Percentiles rank a stretch among this genome's conserved stretches.
phyloP scores from a whole-genome alignment of 2,888 invertebrate genomes.

The Diachrysia chrysitis region DNA sequence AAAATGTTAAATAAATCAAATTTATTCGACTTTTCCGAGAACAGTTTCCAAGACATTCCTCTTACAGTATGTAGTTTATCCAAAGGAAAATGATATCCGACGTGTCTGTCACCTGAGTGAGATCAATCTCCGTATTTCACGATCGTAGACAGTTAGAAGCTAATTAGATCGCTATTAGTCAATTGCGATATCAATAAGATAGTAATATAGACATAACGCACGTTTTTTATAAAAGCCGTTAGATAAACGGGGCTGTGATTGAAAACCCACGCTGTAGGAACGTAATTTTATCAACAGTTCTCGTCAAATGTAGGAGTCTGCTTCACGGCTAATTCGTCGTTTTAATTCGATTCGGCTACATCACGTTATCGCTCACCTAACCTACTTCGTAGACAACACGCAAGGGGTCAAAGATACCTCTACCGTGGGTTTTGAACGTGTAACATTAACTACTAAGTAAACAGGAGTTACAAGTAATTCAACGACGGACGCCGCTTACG shows the following conservation, averaged over 20 bases:
- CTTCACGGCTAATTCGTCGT: conserved; percentile 37
- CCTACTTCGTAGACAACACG: conserved; percentile 48
- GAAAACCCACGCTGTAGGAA: conserved; percentile 54
- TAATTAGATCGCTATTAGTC: conserved; percentile 59
- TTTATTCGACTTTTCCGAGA: neutral
- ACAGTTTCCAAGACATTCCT: neutral
- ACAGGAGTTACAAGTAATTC: conserved; percentile 45
- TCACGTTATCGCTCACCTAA: conserved; percentile 43
- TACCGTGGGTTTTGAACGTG: conserved; percentile 42
- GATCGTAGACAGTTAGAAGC: conserved; percentile 58
- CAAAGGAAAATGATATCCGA: conserved; percentile 33
- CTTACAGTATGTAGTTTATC: neutral
- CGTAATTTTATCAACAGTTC: conserved; percentile 29
- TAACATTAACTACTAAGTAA: conserved; percentile 36
- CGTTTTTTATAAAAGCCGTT: conserved; percentile 56
- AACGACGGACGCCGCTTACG: conserved; percentile 39
- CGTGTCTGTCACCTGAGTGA: conserved; percentile 53
- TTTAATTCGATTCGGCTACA: conserved; percentile 43
- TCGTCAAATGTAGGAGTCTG: conserved; percentile 40
- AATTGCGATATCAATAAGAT: conserved; percentile 59
- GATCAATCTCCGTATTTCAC: conserved; percentile 61
- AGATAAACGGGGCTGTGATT: conserved; percentile 57
- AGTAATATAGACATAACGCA: conserved; percentile 56
- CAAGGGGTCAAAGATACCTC: conserved; percentile 34
- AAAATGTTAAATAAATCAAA: neutral